These are phyloP conservation scores for Selene dorsalis DNA, from an alignment of 2,797 vertebrate genomes.

Conservation along the genomic window DNA sequence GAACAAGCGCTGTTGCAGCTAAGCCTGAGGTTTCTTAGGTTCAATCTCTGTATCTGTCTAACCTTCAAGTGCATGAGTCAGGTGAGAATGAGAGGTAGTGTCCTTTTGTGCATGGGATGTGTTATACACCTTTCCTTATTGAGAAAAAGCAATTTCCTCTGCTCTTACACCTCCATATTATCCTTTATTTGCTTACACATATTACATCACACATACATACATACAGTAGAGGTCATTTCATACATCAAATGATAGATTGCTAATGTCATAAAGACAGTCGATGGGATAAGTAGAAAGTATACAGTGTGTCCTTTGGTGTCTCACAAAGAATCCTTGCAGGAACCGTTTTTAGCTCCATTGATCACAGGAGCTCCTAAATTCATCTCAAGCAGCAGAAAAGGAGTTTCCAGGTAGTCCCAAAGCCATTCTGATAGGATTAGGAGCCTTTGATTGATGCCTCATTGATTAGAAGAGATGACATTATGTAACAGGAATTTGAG, in stretches of 20 bases:
- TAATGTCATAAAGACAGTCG: conserved; percentile 62
- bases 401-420: conserved; percentile 66
- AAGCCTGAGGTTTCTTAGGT: conserved; percentile 60
- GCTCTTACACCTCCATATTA: conserved; percentile 60
- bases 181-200: conserved; percentile 82
- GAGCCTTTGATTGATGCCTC: conserved; percentile 67
- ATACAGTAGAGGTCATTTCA: conserved; percentile 68
- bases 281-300: conserved; percentile 47
- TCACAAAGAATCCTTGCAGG: conserved; percentile 30
- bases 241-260: conserved; percentile 62
- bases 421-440: conserved; percentile 80
- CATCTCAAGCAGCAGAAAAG: conserved; percentile 44
- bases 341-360: conserved; percentile 38
- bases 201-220: conserved; percentile 71
- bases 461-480: conserved; percentile 67
- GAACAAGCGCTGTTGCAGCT: conserved; percentile 46
- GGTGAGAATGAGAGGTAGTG: conserved; percentile 17
- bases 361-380: conserved; percentile 45
- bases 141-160: conserved; percentile 31
- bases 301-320: conserved; percentile 29
- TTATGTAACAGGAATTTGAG: conserved; percentile 68
- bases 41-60: conserved; percentile 50
- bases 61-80: conserved; percentile 32
- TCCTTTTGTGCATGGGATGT: background rate
- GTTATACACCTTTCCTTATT: background rate